Percentiles rank a stretch among this genome's conserved stretches.
Evolutionary conservation across 2,113 vertebrate genomes (phyloP).

Genomic region (Callionymus lyra): DNA sequence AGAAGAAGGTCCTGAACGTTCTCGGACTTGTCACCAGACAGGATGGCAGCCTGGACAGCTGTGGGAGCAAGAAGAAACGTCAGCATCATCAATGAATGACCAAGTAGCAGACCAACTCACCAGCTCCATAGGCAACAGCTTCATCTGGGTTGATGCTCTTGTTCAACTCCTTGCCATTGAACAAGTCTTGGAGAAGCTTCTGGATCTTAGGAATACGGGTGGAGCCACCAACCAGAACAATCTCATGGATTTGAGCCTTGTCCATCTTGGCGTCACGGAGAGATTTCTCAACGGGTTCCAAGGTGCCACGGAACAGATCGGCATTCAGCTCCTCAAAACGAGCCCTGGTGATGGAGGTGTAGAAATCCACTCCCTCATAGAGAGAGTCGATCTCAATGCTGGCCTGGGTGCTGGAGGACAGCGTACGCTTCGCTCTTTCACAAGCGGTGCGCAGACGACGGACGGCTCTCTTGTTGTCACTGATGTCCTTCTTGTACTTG

Average conservation of each 20-base stretch:
- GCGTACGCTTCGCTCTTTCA: conserved; percentile 70
- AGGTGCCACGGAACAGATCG: conserved; percentile 69
- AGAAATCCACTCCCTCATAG: conserved; percentile 92
- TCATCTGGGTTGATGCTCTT: conserved; percentile 70
- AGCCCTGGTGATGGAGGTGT: conserved; percentile 92
- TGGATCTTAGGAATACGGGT: conserved; percentile 71
- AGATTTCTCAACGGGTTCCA: conserved; percentile 68
- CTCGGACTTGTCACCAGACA: conserved; percentile 71
- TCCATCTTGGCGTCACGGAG: conserved; percentile 70
- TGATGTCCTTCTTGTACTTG: conserved; percentile 73
- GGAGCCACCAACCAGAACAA: conserved; percentile 62
- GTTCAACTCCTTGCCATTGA: conserved; percentile 64
- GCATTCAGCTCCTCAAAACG: conserved; percentile 91
- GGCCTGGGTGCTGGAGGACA: conserved; percentile 74
- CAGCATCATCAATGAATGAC: no score
- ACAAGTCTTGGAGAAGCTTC: conserved; percentile 69
- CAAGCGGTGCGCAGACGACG: conserved; percentile 71
- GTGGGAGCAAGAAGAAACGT: not conserved
- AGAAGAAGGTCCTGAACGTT: conserved; percentile 72
- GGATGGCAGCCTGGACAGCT: conserved; percentile 72
- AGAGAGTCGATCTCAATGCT: conserved; percentile 81
- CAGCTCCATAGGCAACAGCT: conserved; percentile 68
- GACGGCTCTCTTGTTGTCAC: conserved; percentile 71
- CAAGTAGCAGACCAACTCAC: conserved; percentile 21
- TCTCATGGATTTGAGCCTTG: conserved; percentile 61